Evolutionary conservation across 2,113 vertebrate genomes (phyloP), one percentile per base, ranked within the genome.

Genomic region (Cavia aperea): DNA sequence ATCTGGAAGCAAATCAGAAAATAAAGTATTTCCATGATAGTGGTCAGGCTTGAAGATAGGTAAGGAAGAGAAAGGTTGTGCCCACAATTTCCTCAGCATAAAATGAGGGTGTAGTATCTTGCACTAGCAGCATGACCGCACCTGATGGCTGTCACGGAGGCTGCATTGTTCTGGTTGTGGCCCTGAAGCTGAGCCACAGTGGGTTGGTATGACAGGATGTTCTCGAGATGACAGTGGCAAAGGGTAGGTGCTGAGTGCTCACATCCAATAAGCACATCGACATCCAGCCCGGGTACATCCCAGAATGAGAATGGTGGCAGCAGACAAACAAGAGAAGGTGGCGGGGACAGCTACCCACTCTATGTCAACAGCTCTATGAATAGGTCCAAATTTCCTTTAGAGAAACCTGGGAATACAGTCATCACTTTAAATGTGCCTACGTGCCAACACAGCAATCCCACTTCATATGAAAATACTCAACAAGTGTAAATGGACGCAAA

Each of bases 11-110:
- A 93, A 82, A 60, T 8, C 81, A 90, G 78, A 94, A 94, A 73
- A 43, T 51, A n/a, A 90, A 93, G 83, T 84, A 36, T 49, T 54
- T 73, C 62, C 58, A 75, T 77, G 86, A 81, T 46, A 29, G 63
- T 79, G 54, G 93, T 88, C 78, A 79, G 33, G 54, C 63, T 94
- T 79, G 63, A 92, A 88, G 16, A 4, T 46, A 93, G 86, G 93
- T 85, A 92, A 92, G 46, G 62, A 94, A 88, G 60, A 82, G 88
- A 91, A 70, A 78, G 68, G 81, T 3, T 83, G 23, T 92, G 70
- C 70, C 65, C 26, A 39, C 75, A 66, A 91, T 87, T 91, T 91
- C 75, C 81, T 87, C 89, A 90, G 82, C 90, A 83, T 86, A 63
- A 90, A 86, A 75, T 46, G 46, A 46, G 14, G 39, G 72, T 54